Percentiles rank a stretch among this genome's conserved stretches.
phyloP scores from a whole-genome alignment of 2,888 invertebrate genomes.

The Chironomus riparius region DNA sequence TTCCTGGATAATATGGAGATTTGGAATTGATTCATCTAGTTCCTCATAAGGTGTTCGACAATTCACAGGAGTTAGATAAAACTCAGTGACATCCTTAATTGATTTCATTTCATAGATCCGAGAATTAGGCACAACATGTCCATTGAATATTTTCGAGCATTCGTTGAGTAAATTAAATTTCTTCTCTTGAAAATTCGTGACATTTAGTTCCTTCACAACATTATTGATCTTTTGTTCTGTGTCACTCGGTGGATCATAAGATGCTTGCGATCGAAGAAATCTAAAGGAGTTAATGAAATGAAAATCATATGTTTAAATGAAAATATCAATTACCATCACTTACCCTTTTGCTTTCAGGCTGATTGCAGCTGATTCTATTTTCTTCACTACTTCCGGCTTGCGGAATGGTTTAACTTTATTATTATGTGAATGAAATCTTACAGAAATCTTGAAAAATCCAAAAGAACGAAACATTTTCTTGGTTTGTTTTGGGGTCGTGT shows the following conservation, averaged over 20 bases:
- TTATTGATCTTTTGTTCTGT: constrained; percentile 51
- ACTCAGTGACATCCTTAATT: constrained; percentile 51
- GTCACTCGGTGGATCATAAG: constrained; percentile 64
- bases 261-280: constrained; percentile 63
- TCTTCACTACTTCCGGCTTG: neutral
- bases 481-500: no score
- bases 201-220: constrained; percentile 51
- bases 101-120: constrained; percentile 27
- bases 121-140: constrained; percentile 75
- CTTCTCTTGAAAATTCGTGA: constrained; percentile 41
- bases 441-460: neutral
- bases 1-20: constrained; percentile 74
- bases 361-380: neutral
- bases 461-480: no score
- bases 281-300: constrained; percentile 43
- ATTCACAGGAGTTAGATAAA: constrained; percentile 63
- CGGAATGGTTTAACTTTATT: constrained; percentile 4
- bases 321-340: neutral
- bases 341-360: constrained; percentile 15
- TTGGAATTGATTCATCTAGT: constrained; percentile 71
- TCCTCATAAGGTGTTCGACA: constrained; percentile 64
- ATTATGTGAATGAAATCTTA: neutral
- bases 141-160: constrained; percentile 56
- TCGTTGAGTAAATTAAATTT: constrained; percentile 63
- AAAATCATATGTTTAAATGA: neutral